These are phyloP conservation scores for Drosophila pectinifera DNA, from an alignment of 1,140 invertebrate species.

Conservation along the genomic window DNA sequence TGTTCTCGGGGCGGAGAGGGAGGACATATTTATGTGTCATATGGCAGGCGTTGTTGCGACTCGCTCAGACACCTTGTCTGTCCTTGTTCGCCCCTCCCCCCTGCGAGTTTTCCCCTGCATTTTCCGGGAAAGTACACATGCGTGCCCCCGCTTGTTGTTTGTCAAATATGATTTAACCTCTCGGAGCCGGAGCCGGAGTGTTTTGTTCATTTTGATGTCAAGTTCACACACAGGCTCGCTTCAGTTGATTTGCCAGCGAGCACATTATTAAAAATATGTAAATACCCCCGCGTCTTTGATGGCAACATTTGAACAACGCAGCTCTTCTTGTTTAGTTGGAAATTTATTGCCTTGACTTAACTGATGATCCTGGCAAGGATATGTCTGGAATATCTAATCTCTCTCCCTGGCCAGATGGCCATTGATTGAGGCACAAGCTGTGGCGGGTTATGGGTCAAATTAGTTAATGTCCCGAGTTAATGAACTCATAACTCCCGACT, in stretches of 20 bases:
- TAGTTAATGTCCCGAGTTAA: slow-evolving; percentile 67
- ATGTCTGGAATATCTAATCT: background rate
- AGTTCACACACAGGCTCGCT: slow-evolving; percentile 51
- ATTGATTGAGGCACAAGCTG: slow-evolving; percentile 43
- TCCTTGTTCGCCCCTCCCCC: background rate
- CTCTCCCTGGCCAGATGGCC: slow-evolving; percentile 6
- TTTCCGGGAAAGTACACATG: slow-evolving; percentile 57
- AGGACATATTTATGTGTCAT: slow-evolving; percentile 53
- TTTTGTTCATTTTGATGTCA: slow-evolving; percentile 69
- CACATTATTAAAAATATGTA: slow-evolving; percentile 72
- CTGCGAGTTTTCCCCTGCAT: slow-evolving; percentile 37
- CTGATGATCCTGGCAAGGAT: background rate
- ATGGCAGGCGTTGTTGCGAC: slow-evolving; percentile 49
- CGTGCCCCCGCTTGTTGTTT: slow-evolving; percentile 56
- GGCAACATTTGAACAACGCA: slow-evolving; percentile 56
- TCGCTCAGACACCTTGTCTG: slow-evolving; percentile 57
- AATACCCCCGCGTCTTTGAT: slow-evolving; percentile 37
- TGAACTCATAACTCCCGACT: slow-evolving; percentile 55
- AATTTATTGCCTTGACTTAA: slow-evolving; percentile 36
- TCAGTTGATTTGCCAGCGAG: slow-evolving; percentile 68
- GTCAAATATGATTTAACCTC: slow-evolving; percentile 70
- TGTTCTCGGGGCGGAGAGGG: slow-evolving; percentile 35
- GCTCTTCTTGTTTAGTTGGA: background rate
- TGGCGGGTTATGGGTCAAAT: slow-evolving; percentile 45
- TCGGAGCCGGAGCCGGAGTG: slow-evolving; percentile 12